Evolutionary conservation across 1,140 invertebrate genomes (phyloP), one percentile per base, ranked within the genome.

Genomic region (Heliconius melpomene): DNA sequence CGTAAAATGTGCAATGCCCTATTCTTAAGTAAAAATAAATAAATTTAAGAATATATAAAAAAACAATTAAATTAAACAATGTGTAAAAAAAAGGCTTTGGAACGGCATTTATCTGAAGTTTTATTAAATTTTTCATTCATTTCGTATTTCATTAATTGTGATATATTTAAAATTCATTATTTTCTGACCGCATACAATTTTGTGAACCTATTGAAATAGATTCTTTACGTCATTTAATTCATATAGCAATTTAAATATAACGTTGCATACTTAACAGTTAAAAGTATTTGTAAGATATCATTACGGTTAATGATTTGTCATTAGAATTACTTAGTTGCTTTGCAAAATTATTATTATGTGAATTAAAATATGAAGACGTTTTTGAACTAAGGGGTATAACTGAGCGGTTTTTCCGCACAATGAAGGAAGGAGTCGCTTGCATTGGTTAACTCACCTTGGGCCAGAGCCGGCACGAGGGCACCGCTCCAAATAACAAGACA

Each of bases 371-470:
- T 66, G 23, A 66, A 66, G 60, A 11, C 9, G 9, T 66, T 29
- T 3, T 11, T 29, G 9, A 66, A 66, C 11, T 29, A 16, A 66
- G 26, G 26, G 23, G 23, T 29, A 9, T 29, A 6, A 71, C 50
- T 79, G 79, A 16, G 40, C 77, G 79, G 79, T 80, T 84, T 87
- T 89, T 89, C 88, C 86, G 83, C 86, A 84, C 80, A 81, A 87
- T 82, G 82, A 82, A 79, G 81, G 80, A 89, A 87, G 82, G 84
- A 85, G 82, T 87, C 78, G 83, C 80, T 80, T 84, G 83, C 87
- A 90, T 91, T 92, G 89, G 89, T 89, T 83, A 82, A 93, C 91
- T 92, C 87, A 93, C 91, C 92, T 92, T 92, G 91, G 85, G 91
- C 86, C 80, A 86, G 77, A 88, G 86, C 88, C 88, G 91, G 91